Evolutionary conservation across 2,797 vertebrate genomes (phyloP).

Genomic region (Oophaga sylvatica): DNA sequence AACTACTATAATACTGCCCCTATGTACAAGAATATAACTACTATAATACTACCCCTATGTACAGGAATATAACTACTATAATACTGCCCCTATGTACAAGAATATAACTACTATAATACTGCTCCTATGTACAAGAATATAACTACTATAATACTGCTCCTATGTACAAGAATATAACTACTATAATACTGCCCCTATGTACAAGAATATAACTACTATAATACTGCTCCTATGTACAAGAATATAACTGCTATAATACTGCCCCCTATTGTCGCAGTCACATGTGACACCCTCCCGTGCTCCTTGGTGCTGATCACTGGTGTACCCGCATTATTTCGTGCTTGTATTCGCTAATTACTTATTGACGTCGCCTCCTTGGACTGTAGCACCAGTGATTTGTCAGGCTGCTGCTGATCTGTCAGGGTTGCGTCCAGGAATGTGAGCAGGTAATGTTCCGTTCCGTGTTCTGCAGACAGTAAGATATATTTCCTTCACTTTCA

Average conservation of each 20-base stretch:
- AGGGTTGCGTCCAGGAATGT: background rate
- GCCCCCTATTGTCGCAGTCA: background rate
- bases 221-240: background rate
- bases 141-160: no score
- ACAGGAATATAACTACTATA: no score
- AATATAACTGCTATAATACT: background rate
- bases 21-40: no score
- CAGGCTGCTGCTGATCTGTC: conserved; percentile 32
- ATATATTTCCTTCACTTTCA: background rate
- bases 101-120: no score
- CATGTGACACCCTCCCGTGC: background rate
- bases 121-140: no score
- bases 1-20: no score
- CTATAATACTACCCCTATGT: no score
- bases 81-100: no score
- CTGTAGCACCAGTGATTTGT: conserved; percentile 41
- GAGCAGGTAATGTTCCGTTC: conserved; percentile 13
- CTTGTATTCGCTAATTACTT: conserved; percentile 49
- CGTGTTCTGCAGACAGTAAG: conserved; percentile 4
- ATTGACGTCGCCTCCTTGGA: conserved; percentile 34
- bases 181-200: no score
- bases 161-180: no score
- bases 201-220: background rate
- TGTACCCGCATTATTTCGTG: background rate
- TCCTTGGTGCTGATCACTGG: background rate